Evolutionary conservation across 2,797 vertebrate genomes (phyloP), one percentile per base, ranked within the genome.

Genomic region (Uromys caudimaculatus): DNA sequence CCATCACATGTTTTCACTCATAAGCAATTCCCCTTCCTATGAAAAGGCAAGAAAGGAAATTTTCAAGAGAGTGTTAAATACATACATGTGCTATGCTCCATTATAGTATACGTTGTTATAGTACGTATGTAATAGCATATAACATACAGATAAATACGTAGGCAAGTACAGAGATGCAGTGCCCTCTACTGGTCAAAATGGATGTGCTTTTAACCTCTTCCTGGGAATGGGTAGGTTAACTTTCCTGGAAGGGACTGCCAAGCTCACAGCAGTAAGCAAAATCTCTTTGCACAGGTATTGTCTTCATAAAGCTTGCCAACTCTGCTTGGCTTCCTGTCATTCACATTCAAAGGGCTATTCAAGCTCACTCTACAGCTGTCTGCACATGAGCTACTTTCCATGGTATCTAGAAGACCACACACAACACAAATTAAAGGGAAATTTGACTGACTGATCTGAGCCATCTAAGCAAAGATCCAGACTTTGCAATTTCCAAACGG

Each of bases 151-250:
- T 88, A 93, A 90, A 94, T 79, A 69, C 79, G 95, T 75, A 83
- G 64, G 54, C 86, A 91, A 90, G 95, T 24, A 88, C 97, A 97
- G 96, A 97, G 81, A 79, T 97, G 64, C 67, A 97, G 94, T 92
- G 97, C 97, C 97, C 97, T 97, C 97, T 97, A 88, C 97, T 97
- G 97, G 97, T 86, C 79, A 58, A n/a, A 50, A 64, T 71, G 86
- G 81, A 78, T 38, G 69, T 5, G 47, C 67, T 95, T 86, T 87
- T 88, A 79, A 75, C 81, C 44, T 89, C 90, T 95, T 89, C 50
- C 41, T 85, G 81, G 67, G 69, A 92, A 69, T 19, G 38, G 73
- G 62, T 88, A 23, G 91, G 54, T 54, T 47, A 81, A 62, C 35
- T 76, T 91, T 5, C n/a, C 64, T 62, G 88, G 84, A 92, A 64